Percentiles rank a stretch among this genome's conserved stretches.
Evolutionary conservation across 2,797 vertebrate genomes (phyloP).

Genomic region (Danio kyathit): DNA sequence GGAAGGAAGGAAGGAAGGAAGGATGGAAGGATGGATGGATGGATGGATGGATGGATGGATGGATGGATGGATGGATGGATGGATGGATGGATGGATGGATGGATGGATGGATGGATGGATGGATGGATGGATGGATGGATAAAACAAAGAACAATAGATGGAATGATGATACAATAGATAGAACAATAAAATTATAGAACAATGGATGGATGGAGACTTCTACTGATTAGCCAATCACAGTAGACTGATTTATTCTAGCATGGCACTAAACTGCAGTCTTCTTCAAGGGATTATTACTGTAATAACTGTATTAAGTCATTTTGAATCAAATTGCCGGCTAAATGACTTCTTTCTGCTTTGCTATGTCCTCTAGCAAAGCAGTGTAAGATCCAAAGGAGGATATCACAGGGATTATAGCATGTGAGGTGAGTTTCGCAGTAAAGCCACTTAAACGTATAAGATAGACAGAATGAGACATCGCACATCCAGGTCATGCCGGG

Average conservation of each 20-base stretch:
- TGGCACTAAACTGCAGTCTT: neutral
- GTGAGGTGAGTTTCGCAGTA: slow-evolving; percentile 6
- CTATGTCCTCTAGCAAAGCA: neutral
- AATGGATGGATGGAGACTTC: too few species aligned
- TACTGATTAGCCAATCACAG: neutral
- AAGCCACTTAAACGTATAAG: slow-evolving; percentile 39
- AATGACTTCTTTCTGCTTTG: neutral
- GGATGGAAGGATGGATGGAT: too few species aligned
- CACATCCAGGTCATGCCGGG: slow-evolving; percentile 37
- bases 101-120: too few species aligned
- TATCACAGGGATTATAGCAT: slow-evolving; percentile 23
- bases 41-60: too few species aligned
- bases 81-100: too few species aligned
- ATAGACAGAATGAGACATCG: slow-evolving; percentile 33
- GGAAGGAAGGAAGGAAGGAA: too few species aligned
- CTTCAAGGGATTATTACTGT: neutral
- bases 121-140: too few species aligned
- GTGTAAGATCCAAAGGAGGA: slow-evolving; percentile 1
- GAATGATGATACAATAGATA: too few species aligned
- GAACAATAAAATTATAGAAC: too few species aligned
- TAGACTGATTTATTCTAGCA: neutral
- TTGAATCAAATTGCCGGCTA: slow-evolving; percentile 24
- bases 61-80: too few species aligned
- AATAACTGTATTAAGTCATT: slow-evolving; percentile 5
- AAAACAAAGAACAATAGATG: too few species aligned